Conservation (phyloP, 2,888 invertebrate species). For the Aphidius colemani region DNA sequence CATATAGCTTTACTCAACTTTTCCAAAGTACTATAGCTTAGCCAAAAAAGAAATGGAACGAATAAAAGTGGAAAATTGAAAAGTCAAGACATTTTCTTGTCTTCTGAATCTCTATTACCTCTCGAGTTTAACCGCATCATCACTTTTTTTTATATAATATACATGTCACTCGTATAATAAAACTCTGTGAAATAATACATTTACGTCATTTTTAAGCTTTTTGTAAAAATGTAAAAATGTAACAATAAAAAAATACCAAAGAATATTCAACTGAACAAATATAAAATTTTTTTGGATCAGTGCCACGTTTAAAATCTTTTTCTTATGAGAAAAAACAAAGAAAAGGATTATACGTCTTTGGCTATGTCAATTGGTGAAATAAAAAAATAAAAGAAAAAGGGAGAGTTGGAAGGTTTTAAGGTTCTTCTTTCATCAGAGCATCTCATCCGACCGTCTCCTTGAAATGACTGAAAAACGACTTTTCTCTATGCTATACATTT, state of each 20-base stretch:
- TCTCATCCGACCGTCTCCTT: constrained; percentile 8
- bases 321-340: not conserved
- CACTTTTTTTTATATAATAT: no score
- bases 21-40: no score
- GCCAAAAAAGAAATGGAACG: constrained; percentile 16
- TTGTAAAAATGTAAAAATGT: no score
- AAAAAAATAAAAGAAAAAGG: constrained; percentile 5
- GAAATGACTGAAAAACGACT: not conserved
- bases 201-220: no score
- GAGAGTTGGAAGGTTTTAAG: constrained; percentile 1
- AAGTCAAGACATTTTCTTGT: constrained; percentile 42
- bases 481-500: not conserved
- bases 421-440: constrained; percentile 8
- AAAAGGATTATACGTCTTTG: constrained; percentile 1
- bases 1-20: no score
- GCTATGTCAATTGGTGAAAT: constrained; percentile 11
- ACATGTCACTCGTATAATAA: no score
- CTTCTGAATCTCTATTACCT: constrained; percentile 1
- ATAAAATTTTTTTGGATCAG: no score
- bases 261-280: no score
- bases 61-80: constrained; percentile 43
- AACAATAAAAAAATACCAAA: no score
- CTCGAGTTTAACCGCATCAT: constrained; percentile 25
- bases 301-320: no score
- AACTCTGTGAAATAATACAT: no score